Evolutionary conservation across 2,888 invertebrate genomes (phyloP).

Genomic region (Furcula furcula): DNA sequence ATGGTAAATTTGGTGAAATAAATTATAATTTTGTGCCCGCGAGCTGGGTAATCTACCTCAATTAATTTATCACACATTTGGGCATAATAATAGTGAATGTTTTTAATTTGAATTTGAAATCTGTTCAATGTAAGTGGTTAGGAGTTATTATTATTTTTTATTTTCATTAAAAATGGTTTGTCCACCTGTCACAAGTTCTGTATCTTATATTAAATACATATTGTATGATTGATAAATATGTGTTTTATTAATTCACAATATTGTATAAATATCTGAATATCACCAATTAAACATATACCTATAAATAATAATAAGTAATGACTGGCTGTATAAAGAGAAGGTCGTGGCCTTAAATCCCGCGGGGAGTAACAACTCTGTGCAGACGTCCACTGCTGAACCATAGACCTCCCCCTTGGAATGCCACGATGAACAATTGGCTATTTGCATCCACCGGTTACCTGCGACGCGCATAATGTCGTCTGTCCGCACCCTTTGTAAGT

Average conservation of each 20-base stretch:
- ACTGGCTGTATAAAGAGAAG: no score
- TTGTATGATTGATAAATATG: conserved; percentile 76
- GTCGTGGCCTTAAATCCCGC: no score
- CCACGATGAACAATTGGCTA: no score
- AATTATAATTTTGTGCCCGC: conserved; percentile 73
- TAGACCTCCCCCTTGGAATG: no score
- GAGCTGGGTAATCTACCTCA: conserved; percentile 79
- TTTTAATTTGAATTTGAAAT: conserved; percentile 68
- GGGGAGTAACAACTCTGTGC: no score
- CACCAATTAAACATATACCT: no score
- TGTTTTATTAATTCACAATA: conserved; percentile 53
- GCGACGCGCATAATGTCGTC: no score
- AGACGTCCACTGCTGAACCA: no score
- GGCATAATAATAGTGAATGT: conserved; percentile 76
- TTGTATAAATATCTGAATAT: no score
- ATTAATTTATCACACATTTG: conserved; percentile 80
- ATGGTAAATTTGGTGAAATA: conserved; percentile 64
- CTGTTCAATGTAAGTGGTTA: conserved; percentile 75
- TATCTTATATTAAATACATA: conserved; percentile 81
- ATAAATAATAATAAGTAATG: no score
- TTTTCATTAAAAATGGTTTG: conserved; percentile 69
- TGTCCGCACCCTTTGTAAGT: no score
- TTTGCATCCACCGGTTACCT: no score
- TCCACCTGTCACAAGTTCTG: conserved; percentile 80
- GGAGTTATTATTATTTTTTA: conserved; percentile 66